Conservation (phyloP, 2,888 invertebrate species). For the Tachina fera region DNA sequence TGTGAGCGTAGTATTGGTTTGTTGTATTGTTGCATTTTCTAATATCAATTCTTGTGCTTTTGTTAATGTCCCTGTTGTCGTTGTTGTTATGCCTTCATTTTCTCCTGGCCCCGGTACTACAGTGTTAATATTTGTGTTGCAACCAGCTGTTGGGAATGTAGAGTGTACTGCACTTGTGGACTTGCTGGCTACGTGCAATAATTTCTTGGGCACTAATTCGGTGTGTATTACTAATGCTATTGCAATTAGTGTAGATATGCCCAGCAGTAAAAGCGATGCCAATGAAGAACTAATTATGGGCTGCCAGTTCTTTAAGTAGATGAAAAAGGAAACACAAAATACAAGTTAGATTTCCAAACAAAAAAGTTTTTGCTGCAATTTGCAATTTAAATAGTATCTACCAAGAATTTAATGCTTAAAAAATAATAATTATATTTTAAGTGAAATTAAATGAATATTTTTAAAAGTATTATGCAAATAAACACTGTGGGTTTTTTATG, state of each 20-base stretch:
- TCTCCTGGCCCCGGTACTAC: conserved; percentile 5
- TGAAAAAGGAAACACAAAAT: conserved; percentile 21
- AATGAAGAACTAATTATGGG: conserved; percentile 86
- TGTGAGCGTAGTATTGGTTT: conserved; percentile 35
- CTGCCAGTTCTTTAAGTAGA: conserved; percentile 84
- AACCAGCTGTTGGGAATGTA: conserved; percentile 60
- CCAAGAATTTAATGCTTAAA: too few relatives aligned
- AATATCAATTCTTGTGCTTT: conserved; percentile 51
- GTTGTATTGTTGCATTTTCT: conserved; percentile 57
- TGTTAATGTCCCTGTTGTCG: conserved; percentile 50
- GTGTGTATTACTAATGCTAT: conserved; percentile 82
- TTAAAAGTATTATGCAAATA: too few relatives aligned
- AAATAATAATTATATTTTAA: too few relatives aligned
- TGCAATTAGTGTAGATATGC: conserved; percentile 85
- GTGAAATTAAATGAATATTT: neutral
- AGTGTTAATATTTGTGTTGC: conserved; percentile 50
- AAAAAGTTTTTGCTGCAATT: neutral
- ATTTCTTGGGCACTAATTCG: conserved; percentile 81
- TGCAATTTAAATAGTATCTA: too few relatives aligned
- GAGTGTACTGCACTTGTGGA: conserved; percentile 65
- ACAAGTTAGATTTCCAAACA: conserved; percentile 43
- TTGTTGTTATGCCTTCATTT: conserved; percentile 3
- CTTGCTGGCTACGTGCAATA: conserved; percentile 72
- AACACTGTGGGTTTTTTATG: too few relatives aligned
- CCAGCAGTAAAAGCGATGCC: conserved; percentile 86